Base-by-base conservation (phyloP, 2,113 vertebrate genomes). In the Chionomys nivalis region DNA sequence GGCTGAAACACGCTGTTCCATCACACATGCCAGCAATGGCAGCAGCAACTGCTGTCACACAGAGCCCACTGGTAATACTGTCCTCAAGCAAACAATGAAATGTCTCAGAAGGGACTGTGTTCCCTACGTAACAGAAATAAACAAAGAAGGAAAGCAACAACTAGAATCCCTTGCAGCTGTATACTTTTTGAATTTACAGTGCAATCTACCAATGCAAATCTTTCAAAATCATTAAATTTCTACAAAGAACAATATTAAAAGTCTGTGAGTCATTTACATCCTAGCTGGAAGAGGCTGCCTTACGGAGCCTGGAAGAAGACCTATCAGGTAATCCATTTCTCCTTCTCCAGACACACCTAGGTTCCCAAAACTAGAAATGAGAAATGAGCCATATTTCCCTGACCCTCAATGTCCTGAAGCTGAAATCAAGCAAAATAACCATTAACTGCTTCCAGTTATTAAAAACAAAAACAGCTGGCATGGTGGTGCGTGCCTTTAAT, bases 381-480 rank as follows among this genome's bases (percentile, higher is more conserved):
- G 77, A 93, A 96, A 94, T 65, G 89, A 95, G 76, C 73, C 52
- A n/a, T 75, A 95, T 44, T 90, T 94, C 78, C 93, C 94, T 86
- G 82, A 95, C 89, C 82, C 72, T 91, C 79, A 92, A 83, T 94
- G 97, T 91, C 90, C 97, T 42, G 36, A 97, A 95, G 55, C 0
- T 9, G 77, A 97, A 94, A 93, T 89, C 90, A 90, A 86, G 93
- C 87, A 92, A 92, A 94, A 93, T 65, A 95, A 97, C 58, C 86
- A 82, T 72, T 86, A 97, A 97, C 94, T 96, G 98, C 96, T 99
- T 99, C 98, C 98, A 99, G 98, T 99, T 99, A 95, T 97, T 13
- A 91, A 96, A 42, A 95, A 93, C 58, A 75, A 97, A 61, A 76
- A 58, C 8, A 65, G 39, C 58, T 65, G 82, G 58, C 58, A 31